Base-by-base conservation (phyloP, 2,888 invertebrate species). In the Chrysolina haemoptera region DNA sequence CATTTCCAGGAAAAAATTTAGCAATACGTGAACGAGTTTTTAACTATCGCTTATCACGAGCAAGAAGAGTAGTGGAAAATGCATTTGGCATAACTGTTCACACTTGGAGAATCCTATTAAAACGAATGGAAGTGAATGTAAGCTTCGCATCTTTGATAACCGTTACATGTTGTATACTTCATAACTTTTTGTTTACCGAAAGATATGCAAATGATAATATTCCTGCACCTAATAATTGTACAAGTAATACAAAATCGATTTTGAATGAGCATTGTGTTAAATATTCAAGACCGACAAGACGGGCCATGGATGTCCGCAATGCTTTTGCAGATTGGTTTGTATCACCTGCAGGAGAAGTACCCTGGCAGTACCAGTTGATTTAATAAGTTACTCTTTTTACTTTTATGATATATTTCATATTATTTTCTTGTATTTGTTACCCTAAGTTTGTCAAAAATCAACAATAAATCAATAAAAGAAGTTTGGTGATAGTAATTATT, bases 1-100 rank as follows among this genome's bases (percentile, higher is more conserved):
- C 67, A 20, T 67, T 27, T 67, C 67, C 67, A 50, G 67, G 67
- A 22, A 20, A 67, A 40, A 20, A 46, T 67, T 67, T 27, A 50
- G 48, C 20, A 22, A 48, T 14, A 12, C 48, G 48, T 48, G 48
- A 27, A 48, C 50, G 67, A 40, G 14, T 67, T 53, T 67, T 67
- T 40, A 67, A 67, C 27, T 67, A 67, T 53, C 46, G 67, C 27
- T 27, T 27, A 27, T 22, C 62, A 27, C 18, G 8, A 22, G 62
- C 62, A 62, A 62, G 62, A 62, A 40, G 22, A 50, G 50, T 50
- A 48, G 12, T 46, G 8, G 67, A 67, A 67, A 67, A 67, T 27
- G 48, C 53, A 14, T 67, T 50, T 67, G 67, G 67, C 22, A 67
- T 50, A 16, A 18, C 27, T 67, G 66, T 46, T 16, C 20, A n/a